phyloP scores from a whole-genome alignment of 2,797 vertebrate species.

The Enteromius trimaculatus region DNA sequence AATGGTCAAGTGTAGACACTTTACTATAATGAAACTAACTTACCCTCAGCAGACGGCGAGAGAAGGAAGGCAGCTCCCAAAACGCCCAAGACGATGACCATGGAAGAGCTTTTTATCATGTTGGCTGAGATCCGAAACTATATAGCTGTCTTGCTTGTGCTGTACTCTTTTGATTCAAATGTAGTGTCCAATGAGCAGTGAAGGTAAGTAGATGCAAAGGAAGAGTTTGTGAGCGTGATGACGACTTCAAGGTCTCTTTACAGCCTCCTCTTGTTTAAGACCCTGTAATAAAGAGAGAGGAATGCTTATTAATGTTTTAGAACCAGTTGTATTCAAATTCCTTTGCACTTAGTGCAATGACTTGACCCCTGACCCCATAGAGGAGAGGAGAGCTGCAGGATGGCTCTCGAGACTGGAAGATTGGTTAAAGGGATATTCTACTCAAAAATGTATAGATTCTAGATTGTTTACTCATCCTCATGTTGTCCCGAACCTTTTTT shows the following conservation, averaged over 20 bases:
- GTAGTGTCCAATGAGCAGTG: background rate
- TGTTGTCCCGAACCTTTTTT: background rate
- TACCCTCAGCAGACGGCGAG: slow-evolving; percentile 78
- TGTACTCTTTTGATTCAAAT: background rate
- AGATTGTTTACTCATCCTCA: background rate
- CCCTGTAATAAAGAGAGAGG: slow-evolving; percentile 41
- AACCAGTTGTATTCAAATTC: background rate
- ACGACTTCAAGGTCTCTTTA: slow-evolving; percentile 46
- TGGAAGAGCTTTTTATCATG: slow-evolving; percentile 77
- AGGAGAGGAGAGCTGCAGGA: slow-evolving; percentile 62
- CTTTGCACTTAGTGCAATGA: slow-evolving; percentile 57
- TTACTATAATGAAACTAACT: slow-evolving; percentile 37
- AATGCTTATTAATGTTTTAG: slow-evolving; percentile 26
- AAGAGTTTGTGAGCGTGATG: background rate
- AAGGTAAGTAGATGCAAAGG: background rate
- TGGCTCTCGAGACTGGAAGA: slow-evolving; percentile 65
- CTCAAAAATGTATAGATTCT: background rate
- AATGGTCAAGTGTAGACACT: background rate
- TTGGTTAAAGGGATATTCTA: slow-evolving; percentile 34
- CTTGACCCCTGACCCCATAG: slow-evolving; percentile 71
- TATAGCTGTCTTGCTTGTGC: background rate
- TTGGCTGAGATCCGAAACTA: slow-evolving; percentile 27
- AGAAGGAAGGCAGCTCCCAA: slow-evolving; percentile 79
- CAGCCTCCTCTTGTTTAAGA: slow-evolving; percentile 45
- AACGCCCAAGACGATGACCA: slow-evolving; percentile 67